phyloP scores from a whole-genome alignment of 2,113 vertebrate genomes.

The Phalacrocorax pelagicus region DNA sequence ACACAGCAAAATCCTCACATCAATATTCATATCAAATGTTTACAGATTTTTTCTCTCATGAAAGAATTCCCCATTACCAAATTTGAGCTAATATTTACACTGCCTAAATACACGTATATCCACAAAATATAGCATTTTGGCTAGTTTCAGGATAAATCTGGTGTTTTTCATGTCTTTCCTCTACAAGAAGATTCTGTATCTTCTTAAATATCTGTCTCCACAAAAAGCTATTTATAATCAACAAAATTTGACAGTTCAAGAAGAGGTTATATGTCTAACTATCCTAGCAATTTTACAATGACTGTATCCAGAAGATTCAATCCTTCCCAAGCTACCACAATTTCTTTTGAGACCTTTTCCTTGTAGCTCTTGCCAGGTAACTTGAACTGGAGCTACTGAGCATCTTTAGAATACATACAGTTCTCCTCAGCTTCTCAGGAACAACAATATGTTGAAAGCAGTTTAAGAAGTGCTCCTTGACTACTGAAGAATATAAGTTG shows the following conservation, averaged over 20 bases:
- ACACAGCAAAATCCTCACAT: neutral
- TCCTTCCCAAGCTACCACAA: neutral
- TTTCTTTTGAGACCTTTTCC: neutral
- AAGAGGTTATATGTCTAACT: neutral
- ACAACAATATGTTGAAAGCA: neutral
- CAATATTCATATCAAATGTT: neutral
- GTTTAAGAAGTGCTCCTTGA: neutral
- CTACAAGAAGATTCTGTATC: neutral
- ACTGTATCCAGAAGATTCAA: neutral
- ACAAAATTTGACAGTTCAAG: neutral
- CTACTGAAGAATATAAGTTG: neutral
- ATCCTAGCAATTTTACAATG: neutral
- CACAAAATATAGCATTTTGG: neutral
- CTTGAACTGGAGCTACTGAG: neutral
- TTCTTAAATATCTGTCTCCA: neutral
- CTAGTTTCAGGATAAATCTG: neutral
- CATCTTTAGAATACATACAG: neutral
- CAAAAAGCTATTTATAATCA: neutral
- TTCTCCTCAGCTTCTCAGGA: neutral
- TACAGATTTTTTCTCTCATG: neutral
- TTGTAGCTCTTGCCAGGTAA: neutral
- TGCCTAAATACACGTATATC: neutral
- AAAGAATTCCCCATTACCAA: neutral
- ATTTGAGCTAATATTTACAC: neutral
- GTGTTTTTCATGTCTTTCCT: neutral